A percentile compares a stretch with the other conserved stretches of the same genome.
phyloP scores from a whole-genome alignment of 2,797 vertebrate species.

The Scyliorhinus canicula region DNA sequence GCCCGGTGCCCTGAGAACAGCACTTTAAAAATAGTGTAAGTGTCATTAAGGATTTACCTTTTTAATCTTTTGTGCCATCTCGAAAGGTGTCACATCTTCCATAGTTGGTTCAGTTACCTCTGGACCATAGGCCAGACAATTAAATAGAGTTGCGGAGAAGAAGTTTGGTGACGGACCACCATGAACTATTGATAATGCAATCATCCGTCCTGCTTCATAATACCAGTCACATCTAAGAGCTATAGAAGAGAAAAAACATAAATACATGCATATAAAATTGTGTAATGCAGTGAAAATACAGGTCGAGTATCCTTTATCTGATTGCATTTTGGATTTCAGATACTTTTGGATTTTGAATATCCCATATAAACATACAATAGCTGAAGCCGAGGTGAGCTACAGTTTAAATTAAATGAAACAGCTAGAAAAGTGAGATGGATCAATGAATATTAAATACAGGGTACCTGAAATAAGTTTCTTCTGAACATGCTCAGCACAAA shows the following conservation, averaged over 20 bases:
- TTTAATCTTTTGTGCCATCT: constrained; percentile 59
- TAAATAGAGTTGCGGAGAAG: constrained; percentile 77
- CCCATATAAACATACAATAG: no score
- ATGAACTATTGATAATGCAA: constrained; percentile 77
- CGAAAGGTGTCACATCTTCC: constrained; percentile 71
- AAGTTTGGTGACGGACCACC: constrained; percentile 72
- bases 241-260: constrained; percentile 53
- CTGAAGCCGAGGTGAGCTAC: no score
- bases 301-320: no score
- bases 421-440: no score
- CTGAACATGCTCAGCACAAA: no score
- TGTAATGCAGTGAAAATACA: background rate
- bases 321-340: no score
- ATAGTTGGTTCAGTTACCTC: constrained; percentile 63
- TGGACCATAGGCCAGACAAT: constrained; percentile 74
- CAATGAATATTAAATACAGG: no score
- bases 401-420: no score
- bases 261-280: background rate
- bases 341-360: no score
- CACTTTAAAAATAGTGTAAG: background rate
- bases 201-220: constrained; percentile 79
- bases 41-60: constrained; percentile 56
- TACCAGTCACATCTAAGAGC: constrained; percentile 81
- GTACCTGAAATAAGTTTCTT: no score
- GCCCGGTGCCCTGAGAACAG: background rate